Evolutionary conservation across 1,140 invertebrate genomes (phyloP).

Genomic region (Drosophila saltans): DNA sequence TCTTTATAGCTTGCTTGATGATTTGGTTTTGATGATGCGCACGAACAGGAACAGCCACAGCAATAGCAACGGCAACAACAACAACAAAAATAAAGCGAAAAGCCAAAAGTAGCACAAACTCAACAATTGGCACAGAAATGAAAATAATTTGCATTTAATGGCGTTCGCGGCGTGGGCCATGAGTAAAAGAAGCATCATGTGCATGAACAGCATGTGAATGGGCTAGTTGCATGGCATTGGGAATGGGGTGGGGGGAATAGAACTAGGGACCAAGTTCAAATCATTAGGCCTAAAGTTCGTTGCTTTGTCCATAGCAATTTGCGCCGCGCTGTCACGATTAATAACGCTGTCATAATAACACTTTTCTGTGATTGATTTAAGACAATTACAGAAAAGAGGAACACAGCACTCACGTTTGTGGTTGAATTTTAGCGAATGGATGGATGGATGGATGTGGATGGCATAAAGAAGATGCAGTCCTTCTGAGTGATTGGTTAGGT

Average conservation of each 20-base stretch:
- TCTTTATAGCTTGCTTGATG: slow-evolving; percentile 38
- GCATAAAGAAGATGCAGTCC: slow-evolving; percentile 1
- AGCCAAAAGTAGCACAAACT: slow-evolving; percentile 63
- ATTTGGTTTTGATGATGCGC: slow-evolving; percentile 80
- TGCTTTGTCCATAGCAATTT: slow-evolving; percentile 54
- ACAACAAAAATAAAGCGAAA: slow-evolving; percentile 22
- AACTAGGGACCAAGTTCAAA: slow-evolving; percentile 68
- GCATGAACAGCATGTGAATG: slow-evolving; percentile 5
- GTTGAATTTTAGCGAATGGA: slow-evolving; percentile 33
- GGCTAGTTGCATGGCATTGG: neutral
- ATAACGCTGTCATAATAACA: slow-evolving; percentile 82
- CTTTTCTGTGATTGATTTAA: slow-evolving; percentile 82
- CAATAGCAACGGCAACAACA: slow-evolving; percentile 6
- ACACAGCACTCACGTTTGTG: slow-evolving; percentile 78
- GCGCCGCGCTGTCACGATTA: slow-evolving; percentile 76
- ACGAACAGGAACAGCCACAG: slow-evolving; percentile 59
- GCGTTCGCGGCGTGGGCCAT: slow-evolving; percentile 60
- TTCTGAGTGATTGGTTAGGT: slow-evolving; percentile 71
- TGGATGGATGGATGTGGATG: slow-evolving; percentile 25
- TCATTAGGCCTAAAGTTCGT: slow-evolving; percentile 59
- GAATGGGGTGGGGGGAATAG: neutral
- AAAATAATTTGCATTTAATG: slow-evolving; percentile 83
- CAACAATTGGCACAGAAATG: slow-evolving; percentile 82
- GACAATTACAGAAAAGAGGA: slow-evolving; percentile 82
- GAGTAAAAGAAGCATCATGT: neutral